Base-by-base conservation (phyloP, 1,140 invertebrate genomes). In the Streblospio benedicti region DNA sequence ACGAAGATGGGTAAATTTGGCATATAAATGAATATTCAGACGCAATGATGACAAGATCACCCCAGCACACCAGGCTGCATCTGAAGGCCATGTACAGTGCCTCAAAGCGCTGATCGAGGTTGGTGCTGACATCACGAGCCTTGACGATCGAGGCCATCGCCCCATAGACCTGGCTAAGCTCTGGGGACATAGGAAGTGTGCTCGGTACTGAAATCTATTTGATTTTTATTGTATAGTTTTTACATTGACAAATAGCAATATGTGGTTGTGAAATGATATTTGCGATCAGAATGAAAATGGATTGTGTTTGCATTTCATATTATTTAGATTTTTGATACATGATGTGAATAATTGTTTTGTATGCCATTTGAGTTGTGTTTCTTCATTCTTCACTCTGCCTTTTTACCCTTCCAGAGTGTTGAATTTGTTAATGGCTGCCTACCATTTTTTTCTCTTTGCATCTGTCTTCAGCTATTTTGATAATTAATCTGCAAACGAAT, bases 161-260 rank as follows among this genome's bases (percentile, higher is more conserved):
- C 75, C 76, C 5, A 63, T 78, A 20, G 75, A 77, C 64, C 59
- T 78, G 5, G 75, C 76, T 18, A 77, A 77, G 65, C 59, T 78
- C 0, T 78, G 76, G 76, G 73, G 74, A 9, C 74, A 78, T 57
- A 67, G 71, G 44, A 72, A 74, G 62, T 77, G 76, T 75, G 76
- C 75, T 23, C 76, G 75, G 75, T 77, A 59, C n/a, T 49, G 50
- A 38, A 1, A 4, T 16, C 6, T 33, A 18, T 14, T 55, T 14
- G 3, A 27, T 6, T 38, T 38, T 38, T 9, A 9, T 38, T 38
- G 35, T 9, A 9, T 38, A n/a, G n/a, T 38, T 38, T 38, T 9
- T n/a, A 38, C 9, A 38, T 38, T 38, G 9, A n/a, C n/a, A 38
- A 9, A 9, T 38, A 38, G 35, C 9, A 9, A 38, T 9, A n/a